phyloP scores from a whole-genome alignment of 2,888 invertebrate genomes.

The Parascotia fuliginaria region DNA sequence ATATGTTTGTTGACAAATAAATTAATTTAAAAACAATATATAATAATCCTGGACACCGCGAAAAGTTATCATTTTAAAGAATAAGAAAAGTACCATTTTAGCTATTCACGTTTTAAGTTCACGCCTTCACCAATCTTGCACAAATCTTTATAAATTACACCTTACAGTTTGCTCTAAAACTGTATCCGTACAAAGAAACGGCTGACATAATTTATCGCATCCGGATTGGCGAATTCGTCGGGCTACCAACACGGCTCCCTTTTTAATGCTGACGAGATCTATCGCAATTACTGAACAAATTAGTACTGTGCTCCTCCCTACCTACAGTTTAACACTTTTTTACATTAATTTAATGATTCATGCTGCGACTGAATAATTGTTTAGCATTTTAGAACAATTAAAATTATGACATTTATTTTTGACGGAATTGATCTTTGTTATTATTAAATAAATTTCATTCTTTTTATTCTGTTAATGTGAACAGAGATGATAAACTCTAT shows the following conservation, averaged over 20 bases:
- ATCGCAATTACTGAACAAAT: constrained; percentile 46
- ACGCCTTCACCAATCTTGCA: background rate
- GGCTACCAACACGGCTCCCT: constrained; percentile 35
- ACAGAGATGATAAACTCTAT: too few relatives aligned
- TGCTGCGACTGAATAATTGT: background rate
- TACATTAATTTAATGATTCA: constrained; percentile 32
- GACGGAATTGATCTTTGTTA: too few relatives aligned
- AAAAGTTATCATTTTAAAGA: too few relatives aligned
- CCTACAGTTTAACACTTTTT: constrained; percentile 39
- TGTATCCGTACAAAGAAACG: constrained; percentile 12
- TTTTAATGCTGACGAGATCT: constrained; percentile 42
- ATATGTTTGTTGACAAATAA: too few relatives aligned
- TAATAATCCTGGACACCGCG: too few relatives aligned
- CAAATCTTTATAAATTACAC: constrained; percentile 16
- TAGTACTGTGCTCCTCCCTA: constrained; percentile 26
- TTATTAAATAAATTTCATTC: too few relatives aligned
- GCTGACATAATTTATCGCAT: constrained; percentile 29
- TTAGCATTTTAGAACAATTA: background rate
- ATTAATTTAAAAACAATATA: too few relatives aligned
- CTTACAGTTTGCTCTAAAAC: constrained; percentile 14
- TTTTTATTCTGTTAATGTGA: too few relatives aligned
- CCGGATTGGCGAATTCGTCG: constrained; percentile 33
- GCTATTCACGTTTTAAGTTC: too few relatives aligned
- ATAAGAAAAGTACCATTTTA: background rate
- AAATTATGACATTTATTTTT: background rate